Conservation (phyloP, 35 echinoderm and acorn worm genomes). For the Heliocidaris tuberculata region DNA sequence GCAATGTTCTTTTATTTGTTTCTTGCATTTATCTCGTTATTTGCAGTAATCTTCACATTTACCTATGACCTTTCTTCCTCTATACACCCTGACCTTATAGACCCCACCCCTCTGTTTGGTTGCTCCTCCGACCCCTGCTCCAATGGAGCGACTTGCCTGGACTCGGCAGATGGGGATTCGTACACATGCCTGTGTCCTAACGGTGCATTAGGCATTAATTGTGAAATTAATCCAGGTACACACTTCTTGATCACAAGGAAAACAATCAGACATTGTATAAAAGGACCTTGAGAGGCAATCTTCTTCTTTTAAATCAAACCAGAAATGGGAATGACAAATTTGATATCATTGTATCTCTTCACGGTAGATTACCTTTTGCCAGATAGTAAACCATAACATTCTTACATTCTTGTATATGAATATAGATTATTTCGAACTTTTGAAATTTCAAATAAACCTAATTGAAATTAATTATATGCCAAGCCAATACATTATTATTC, state of each 20-base stretch:
- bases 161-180: not conserved
- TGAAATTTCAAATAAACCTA: too few relatives aligned
- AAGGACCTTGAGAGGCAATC: too few relatives aligned
- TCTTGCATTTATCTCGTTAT: not conserved
- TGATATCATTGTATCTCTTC: too few relatives aligned
- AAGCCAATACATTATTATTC: too few relatives aligned
- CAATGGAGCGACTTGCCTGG: not conserved
- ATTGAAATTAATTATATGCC: too few relatives aligned
- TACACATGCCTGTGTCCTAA: not conserved
- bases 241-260: not conserved
- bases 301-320: too few relatives aligned
- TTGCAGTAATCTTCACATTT: not conserved
- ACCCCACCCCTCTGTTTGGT: not conserved
- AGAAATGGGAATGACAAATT: too few relatives aligned
- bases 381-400: too few relatives aligned
- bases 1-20: not conserved
- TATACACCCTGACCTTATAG: not conserved
- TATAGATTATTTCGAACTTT: too few relatives aligned
- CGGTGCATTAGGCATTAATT: not conserved
- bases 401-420: too few relatives aligned
- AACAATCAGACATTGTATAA: too few relatives aligned
- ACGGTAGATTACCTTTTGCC: too few relatives aligned
- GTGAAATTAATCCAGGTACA: constrained; percentile 19
- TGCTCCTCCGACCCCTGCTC: not conserved
- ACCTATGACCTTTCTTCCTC: not conserved